Evolutionary conservation across 2,113 vertebrate genomes (phyloP).

Genomic region (Platichthys flesus): DNA sequence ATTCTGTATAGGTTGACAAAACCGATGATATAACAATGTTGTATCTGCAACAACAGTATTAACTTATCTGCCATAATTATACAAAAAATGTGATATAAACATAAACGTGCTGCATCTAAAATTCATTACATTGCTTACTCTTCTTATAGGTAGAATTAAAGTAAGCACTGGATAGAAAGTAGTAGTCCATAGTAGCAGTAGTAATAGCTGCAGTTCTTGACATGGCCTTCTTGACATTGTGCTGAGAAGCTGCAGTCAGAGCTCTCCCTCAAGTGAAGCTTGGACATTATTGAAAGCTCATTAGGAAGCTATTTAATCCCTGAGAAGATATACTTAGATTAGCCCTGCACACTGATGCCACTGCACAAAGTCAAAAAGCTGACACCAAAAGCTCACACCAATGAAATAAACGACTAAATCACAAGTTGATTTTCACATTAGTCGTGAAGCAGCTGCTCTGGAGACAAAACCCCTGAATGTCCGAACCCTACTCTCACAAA

Average conservation of each 20-base stretch:
- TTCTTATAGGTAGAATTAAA: not conserved
- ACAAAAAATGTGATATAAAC: not conserved
- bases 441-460: not conserved
- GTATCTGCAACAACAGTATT: too few species aligned
- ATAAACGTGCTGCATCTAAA: not conserved
- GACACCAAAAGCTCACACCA: conserved; percentile 29
- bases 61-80: too few species aligned
- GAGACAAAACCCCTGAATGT: not conserved
- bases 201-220: conserved; percentile 16
- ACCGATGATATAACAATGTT: too few species aligned
- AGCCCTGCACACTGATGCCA: conserved; percentile 47
- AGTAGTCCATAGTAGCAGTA: not conserved
- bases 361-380: conserved; percentile 64
- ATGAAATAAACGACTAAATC: conserved; percentile 10
- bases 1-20: not conserved
- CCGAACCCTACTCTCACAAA: not conserved
- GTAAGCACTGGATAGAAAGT: not conserved
- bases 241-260: conserved; percentile 36
- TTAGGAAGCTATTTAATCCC: conserved; percentile 76
- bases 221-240: conserved; percentile 49
- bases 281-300: conserved; percentile 75
- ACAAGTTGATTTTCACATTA: not conserved
- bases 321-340: conserved; percentile 77
- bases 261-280: conserved; percentile 44
- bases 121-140: not conserved